Evolutionary conservation across 2,888 invertebrate species (phyloP).

Genomic region (Rhimphoctona megacephalus): DNA sequence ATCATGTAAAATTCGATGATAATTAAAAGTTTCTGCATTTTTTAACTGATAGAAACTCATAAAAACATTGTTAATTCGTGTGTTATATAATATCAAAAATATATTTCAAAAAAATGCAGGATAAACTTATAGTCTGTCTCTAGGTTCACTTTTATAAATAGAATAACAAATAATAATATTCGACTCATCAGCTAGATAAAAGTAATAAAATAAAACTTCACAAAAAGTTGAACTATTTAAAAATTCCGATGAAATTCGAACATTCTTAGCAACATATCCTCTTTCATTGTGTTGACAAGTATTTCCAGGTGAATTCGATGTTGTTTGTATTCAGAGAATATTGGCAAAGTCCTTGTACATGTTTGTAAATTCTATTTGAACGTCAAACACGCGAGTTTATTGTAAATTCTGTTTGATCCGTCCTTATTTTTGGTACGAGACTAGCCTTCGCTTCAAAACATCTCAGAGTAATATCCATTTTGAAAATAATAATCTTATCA

Average conservation of each 20-base stretch:
- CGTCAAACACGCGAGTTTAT: background rate
- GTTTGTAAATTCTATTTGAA: constrained; percentile 5
- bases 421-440: background rate
- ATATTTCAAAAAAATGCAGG: no score
- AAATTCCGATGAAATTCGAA: background rate
- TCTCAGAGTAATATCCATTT: background rate
- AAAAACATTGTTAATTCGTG: no score
- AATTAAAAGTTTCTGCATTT: background rate
- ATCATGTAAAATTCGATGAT: background rate
- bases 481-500: background rate
- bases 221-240: background rate
- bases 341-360: background rate
- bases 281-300: background rate
- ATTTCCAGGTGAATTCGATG: background rate
- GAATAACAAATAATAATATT: background rate
- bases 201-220: background rate
- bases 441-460: background rate
- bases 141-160: background rate
- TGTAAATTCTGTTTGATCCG: background rate
- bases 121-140: background rate
- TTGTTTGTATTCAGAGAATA: background rate
- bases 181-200: no score
- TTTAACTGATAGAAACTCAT: no score
- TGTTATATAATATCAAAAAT: no score
- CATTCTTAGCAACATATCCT: background rate